Base-by-base conservation (phyloP, 2,797 vertebrate species). In the Rousettus madagascariensis region DNA sequence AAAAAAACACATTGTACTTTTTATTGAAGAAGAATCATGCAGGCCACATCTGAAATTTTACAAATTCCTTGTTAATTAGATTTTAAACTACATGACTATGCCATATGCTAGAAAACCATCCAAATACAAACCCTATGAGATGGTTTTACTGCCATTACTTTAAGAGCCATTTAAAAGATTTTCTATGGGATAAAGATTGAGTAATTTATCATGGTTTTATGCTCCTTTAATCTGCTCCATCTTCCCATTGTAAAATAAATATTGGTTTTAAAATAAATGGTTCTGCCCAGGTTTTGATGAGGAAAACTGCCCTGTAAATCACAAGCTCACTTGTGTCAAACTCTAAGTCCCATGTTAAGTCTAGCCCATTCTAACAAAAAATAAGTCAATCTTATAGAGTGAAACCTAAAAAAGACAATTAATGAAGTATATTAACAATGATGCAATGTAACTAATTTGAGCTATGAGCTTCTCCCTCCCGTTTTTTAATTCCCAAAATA, bases 201-300 rank as follows among this genome's bases (percentile, higher is more conserved):
- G 96, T 97, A 97, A 97, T 96, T 95, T 97, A 84, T 96, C 97
- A 97, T 95, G 95, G 86, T 93, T 90, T 93, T 90, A 92, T 75
- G 68, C 86, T 95, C 83, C 93, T 97, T 97, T 97, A 98, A 98
- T 97, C 93, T 97, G 84, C 57, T 96, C 55, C 43, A 94, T 91
- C 96, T 97, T 96, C 78, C 86, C 95, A 93, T 77, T 96, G 83
- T 97, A 97, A 95, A 97, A 96, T 97, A 98, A 98, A 97, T 97
- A 97, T 90, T 94, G 95, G 91, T 94, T 94, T 97, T 96, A 98
- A 97, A 97, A 82, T 93, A 98, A 97, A 95, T 91, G n/a, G 85
- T 95, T 97, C 96, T 97, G 85, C 16, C 68, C 83, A 91, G 33
- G 55, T 97, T 97, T 97, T 97, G 96, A n/a, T 85, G 88, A 94